These are phyloP conservation scores for Iphiclides podalirius DNA, from an alignment of 2,888 invertebrate genomes.

Conservation along the genomic window DNA sequence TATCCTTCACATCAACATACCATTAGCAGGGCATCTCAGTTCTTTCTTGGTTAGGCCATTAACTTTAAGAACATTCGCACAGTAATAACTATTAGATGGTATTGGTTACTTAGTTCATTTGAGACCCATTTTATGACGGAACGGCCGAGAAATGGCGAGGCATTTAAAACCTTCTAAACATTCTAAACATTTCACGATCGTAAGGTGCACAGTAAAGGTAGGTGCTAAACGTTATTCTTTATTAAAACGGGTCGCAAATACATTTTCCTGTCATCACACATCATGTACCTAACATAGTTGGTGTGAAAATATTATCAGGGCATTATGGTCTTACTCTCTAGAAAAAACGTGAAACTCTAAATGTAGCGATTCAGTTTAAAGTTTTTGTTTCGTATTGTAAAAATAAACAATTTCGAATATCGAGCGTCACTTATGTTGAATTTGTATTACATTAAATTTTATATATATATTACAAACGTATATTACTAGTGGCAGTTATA, in stretches of 20 bases:
- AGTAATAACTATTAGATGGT: conserved; percentile 3
- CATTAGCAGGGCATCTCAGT: not conserved
- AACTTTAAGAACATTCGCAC: conserved; percentile 5
- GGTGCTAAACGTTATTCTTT: not conserved
- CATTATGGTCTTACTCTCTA: conserved; percentile 40
- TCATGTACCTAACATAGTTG: not conserved
- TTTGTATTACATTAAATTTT: conserved; percentile 49
- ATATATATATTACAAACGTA: conserved; percentile 61
- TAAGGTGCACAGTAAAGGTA: not conserved
- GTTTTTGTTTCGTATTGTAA: conserved; percentile 46
- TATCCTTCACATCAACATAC: not conserved
- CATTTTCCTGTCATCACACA: not conserved
- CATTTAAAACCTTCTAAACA: not conserved
- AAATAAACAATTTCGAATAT: conserved; percentile 51
- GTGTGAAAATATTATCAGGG: conserved; percentile 6
- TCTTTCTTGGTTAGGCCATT: conserved; percentile 18
- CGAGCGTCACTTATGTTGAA: conserved; percentile 56
- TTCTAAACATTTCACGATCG: not conserved
- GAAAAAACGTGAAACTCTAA: conserved; percentile 48
- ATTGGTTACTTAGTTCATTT: conserved; percentile 5
- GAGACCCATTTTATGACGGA: conserved; percentile 1
- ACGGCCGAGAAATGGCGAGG: not conserved
- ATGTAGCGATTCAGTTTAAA: conserved; percentile 42
- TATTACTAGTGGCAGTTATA: conserved; percentile 76
- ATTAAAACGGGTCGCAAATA: conserved; percentile 4